phyloP scores from a whole-genome alignment of 2,113 vertebrate genomes.

The Cololabis saira region DNA sequence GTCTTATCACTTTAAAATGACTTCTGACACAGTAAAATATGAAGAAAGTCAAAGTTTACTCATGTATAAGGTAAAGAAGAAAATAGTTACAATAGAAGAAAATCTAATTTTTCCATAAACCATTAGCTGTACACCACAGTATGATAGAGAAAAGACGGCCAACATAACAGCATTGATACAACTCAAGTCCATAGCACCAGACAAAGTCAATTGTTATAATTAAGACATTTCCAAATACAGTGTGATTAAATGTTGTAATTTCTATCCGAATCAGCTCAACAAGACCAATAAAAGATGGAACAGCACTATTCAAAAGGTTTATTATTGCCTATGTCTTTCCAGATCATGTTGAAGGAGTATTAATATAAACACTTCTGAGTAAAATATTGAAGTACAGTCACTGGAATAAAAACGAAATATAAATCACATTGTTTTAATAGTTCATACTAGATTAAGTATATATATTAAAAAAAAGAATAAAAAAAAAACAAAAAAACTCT shows the following conservation, averaged over 20 bases:
- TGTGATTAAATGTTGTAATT: no score
- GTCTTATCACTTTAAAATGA: no score
- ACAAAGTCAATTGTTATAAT: neutral
- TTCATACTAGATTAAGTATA: neutral
- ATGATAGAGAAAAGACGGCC: conserved; percentile 1
- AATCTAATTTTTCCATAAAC: neutral
- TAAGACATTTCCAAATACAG: no score
- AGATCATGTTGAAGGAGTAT: no score
- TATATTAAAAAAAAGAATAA: neutral
- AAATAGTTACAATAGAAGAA: neutral
- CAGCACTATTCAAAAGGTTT: no score
- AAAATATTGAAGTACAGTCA: neutral
- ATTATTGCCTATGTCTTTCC: no score
- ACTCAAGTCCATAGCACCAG: neutral
- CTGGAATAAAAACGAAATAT: neutral
- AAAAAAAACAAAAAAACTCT: neutral
- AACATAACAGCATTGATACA: neutral
- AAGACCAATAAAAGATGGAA: no score
- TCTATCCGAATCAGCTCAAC: no score
- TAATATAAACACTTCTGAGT: neutral
- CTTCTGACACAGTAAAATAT: neutral
- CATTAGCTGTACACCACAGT: neutral
- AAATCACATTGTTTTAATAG: no score
- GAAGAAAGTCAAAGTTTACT: neutral
- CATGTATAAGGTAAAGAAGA: neutral